Base-by-base conservation (phyloP, 2,888 invertebrate species). In the Acrobasis suavella region DNA sequence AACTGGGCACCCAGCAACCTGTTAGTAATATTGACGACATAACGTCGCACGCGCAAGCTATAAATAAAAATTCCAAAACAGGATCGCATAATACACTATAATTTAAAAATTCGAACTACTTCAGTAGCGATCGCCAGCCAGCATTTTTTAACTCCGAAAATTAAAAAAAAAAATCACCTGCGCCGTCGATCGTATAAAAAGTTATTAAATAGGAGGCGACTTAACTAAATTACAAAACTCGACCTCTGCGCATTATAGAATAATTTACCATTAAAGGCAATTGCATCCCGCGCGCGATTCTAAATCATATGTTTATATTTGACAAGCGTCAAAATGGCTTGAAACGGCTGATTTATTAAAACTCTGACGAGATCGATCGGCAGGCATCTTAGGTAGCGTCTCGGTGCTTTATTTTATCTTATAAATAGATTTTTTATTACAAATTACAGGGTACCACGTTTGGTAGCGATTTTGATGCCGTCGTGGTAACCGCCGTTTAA, bases 341-440 rank as follows among this genome's bases (percentile, higher is more conserved):
- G 83, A 68, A 66, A 72, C 71, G 68, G 69, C 75, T 83, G 85
- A 87, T 88, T 90, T 89, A 90, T 88, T 87, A 87, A 88, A 89
- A 86, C 73, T 72, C 76, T 73, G 81, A 77, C 82, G 81, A 83
- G 88, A 89, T 88, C 91, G 88, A 90, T 91, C 89, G 82, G 70
- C 81, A 73, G 78, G 86, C 83, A 86, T 88, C 89, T 91, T 90
- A 90, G 91, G 91, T 89, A 92, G 91, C 91, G 78, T 84, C 83
- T 81, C 82, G 81, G 83, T 87, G 86, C 86, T 85, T 90, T 86
- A 89, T 91, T 90, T 91, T 90, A 86, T 88, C 89, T 91, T 88
- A 90, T 92, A 92, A 91, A 92, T 91, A 91, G 90, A 91, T 91
- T 92, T 91, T 92, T 91, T 91, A 90, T 87, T 84, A 89, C 85